These are phyloP conservation scores for Lordiphosa fenestrarum DNA, from an alignment of 2,888 invertebrate genomes.

Conservation along the genomic window DNA sequence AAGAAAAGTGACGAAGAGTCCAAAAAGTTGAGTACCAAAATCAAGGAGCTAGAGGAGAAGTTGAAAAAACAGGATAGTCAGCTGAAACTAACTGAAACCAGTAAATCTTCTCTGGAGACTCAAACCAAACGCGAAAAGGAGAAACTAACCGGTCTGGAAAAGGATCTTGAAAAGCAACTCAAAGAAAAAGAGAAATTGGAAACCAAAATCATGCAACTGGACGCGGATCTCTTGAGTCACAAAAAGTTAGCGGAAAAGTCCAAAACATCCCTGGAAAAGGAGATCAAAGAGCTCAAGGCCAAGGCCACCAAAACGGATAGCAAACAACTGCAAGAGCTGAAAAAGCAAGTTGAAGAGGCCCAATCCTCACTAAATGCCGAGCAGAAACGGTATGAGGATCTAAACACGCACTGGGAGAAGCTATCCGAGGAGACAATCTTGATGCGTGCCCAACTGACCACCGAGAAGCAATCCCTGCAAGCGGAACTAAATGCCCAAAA, in stretches of 20 bases:
- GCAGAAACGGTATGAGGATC: slow-evolving; percentile 88
- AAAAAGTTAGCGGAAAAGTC: slow-evolving; percentile 85
- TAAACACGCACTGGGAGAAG: slow-evolving; percentile 90
- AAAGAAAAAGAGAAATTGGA: slow-evolving; percentile 85
- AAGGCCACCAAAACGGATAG: slow-evolving; percentile 84
- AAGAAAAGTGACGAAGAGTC: slow-evolving; percentile 87
- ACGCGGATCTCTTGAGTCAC: slow-evolving; percentile 82
- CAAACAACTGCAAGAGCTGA: slow-evolving; percentile 85
- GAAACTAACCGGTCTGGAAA: slow-evolving; percentile 82
- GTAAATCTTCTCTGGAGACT: slow-evolving; percentile 80
- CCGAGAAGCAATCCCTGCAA: slow-evolving; percentile 90
- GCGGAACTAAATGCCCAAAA: slow-evolving; percentile 77
- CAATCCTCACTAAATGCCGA: slow-evolving; percentile 86
- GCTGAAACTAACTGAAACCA: slow-evolving; percentile 81
- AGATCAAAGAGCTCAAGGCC: slow-evolving; percentile 88
- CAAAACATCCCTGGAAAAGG: slow-evolving; percentile 86
- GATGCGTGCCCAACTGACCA: slow-evolving; percentile 89
- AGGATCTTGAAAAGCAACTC: slow-evolving; percentile 84
- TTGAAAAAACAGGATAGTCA: slow-evolving; percentile 81
- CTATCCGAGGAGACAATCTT: slow-evolving; percentile 92
- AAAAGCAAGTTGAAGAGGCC: slow-evolving; percentile 82
- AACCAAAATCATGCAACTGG: slow-evolving; percentile 83
- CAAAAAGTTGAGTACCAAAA: slow-evolving; percentile 82
- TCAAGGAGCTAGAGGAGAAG: slow-evolving; percentile 81
- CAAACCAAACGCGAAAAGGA: slow-evolving; percentile 81